phyloP scores from a whole-genome alignment of 2,113 vertebrate species.

The Cacatua alba region DNA sequence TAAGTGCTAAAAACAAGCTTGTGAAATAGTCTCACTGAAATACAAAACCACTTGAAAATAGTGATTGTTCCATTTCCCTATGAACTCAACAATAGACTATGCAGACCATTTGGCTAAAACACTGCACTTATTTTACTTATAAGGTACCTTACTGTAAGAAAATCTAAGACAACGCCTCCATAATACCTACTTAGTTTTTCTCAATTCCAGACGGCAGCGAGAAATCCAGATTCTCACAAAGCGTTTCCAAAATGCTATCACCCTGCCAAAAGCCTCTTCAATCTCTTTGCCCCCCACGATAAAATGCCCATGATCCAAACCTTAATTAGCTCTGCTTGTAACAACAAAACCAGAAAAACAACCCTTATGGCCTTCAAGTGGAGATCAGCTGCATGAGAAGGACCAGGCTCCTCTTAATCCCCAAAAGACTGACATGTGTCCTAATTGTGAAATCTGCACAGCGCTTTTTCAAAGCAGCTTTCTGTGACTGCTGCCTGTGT shows the following conservation, averaged over 20 bases:
- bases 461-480: neutral
- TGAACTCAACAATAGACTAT: slow-evolving; percentile 5
- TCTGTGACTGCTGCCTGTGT: neutral
- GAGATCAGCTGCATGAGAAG: neutral
- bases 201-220: neutral
- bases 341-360: neutral
- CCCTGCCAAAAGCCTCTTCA: neutral
- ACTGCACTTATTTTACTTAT: neutral
- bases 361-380: neutral
- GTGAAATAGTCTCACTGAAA: slow-evolving; percentile 43
- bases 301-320: neutral
- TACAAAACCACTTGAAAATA: slow-evolving; percentile 61
- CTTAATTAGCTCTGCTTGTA: neutral
- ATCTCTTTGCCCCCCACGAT: neutral
- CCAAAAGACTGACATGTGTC: slow-evolving; percentile 34
- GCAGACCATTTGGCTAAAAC: neutral
- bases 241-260: neutral
- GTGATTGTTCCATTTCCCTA: slow-evolving; percentile 15
- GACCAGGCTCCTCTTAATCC: neutral
- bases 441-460: slow-evolving; percentile 15
- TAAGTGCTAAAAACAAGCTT: slow-evolving; percentile 47
- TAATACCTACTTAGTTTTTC: neutral
- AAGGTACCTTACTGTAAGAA: neutral
- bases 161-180: neutral
- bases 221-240: neutral